Base-by-base conservation (phyloP, 2,888 invertebrate species). In the Cheiracanthium punctorium region DNA sequence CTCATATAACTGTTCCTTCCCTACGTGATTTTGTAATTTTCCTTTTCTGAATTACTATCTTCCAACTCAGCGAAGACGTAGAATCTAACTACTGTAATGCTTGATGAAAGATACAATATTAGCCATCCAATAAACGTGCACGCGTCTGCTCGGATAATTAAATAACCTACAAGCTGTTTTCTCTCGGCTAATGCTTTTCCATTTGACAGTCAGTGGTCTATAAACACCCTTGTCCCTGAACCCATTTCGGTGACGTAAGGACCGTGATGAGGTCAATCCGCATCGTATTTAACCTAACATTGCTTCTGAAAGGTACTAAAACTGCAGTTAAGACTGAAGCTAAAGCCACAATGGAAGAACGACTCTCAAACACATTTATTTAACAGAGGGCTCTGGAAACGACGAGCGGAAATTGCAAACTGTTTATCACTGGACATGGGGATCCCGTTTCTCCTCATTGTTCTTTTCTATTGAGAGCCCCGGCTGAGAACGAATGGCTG, bases 371-470 rank as follows among this genome's bases (percentile, higher is more conserved):
- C 32, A 70, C 72, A 81, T 81, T 69, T 43, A 80, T 80, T 37
- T 17, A 48, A 48, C 73, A 67, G 30, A 30, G 37, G 58, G 69
- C 52, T 48, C 32, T 72, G 43, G 73, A 73, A 82, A 75, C 70
- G 82, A 82, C 58, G 73, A 73, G 77, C 84, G 84, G 84, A 84
- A 84, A 84, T 84, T 84, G 65, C 84, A 84, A 84, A 79, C 84
- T 72, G 84, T 84, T 84, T 79, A 84, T 84, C 84, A 84, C 43
- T 67, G 65, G 14, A 32, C 69, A 29, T 20, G n/a, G 37, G 52
- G 52, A 52, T 30, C 64, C 64, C 77, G 32, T 33, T 64, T 48
- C 70, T 70, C 74, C 32, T 29, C 24, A 48, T 29, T 48, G 48
- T 52, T 58, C 79, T 79, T 29, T 37, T 48, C 33, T 33, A 48